phyloP scores from a whole-genome alignment of 2,888 invertebrate genomes.

The Abrostola tripartita region DNA sequence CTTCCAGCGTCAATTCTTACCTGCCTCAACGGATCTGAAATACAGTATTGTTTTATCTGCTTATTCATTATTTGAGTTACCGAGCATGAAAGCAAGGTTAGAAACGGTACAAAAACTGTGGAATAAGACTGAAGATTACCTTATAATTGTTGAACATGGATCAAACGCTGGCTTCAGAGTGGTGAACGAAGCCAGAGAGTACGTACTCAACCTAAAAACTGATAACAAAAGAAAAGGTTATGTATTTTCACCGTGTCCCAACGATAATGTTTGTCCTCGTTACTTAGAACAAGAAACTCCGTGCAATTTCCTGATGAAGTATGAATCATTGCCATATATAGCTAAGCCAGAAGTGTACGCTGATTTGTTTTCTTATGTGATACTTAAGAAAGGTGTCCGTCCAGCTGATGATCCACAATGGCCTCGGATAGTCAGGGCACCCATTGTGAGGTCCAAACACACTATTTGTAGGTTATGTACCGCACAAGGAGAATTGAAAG shows the following conservation, averaged over 20 bases:
- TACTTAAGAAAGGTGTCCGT: conserved; percentile 92
- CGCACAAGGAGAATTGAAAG: conserved; percentile 91
- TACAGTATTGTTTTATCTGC: conserved; percentile 95
- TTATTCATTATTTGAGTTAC: conserved; percentile 94
- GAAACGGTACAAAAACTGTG: conserved; percentile 93
- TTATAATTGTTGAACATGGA: conserved; percentile 95
- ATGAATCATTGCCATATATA: conserved; percentile 87
- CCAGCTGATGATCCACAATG: conserved; percentile 88
- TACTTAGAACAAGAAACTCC: conserved; percentile 90
- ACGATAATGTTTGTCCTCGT: conserved; percentile 93
- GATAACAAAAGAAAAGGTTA: conserved; percentile 79
- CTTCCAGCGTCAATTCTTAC: conserved; percentile 94
- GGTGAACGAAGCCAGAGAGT: conserved; percentile 95
- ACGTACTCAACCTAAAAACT: conserved; percentile 89
- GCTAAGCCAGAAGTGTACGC: conserved; percentile 74
- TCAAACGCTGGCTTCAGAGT: conserved; percentile 93
- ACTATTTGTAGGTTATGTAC: conserved; percentile 94
- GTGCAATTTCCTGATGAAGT: conserved; percentile 93
- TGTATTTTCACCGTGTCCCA: conserved; percentile 96
- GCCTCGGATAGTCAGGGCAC: conserved; percentile 94
- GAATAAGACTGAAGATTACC: conserved; percentile 94
- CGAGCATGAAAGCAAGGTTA: conserved; percentile 89
- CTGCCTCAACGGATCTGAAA: conserved; percentile 88
- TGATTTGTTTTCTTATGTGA: conserved; percentile 93
- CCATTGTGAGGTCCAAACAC: conserved; percentile 91